These are phyloP conservation scores for Oryzaephilus surinamensis DNA, from an alignment of 1,140 invertebrate species.

Conservation along the genomic window DNA sequence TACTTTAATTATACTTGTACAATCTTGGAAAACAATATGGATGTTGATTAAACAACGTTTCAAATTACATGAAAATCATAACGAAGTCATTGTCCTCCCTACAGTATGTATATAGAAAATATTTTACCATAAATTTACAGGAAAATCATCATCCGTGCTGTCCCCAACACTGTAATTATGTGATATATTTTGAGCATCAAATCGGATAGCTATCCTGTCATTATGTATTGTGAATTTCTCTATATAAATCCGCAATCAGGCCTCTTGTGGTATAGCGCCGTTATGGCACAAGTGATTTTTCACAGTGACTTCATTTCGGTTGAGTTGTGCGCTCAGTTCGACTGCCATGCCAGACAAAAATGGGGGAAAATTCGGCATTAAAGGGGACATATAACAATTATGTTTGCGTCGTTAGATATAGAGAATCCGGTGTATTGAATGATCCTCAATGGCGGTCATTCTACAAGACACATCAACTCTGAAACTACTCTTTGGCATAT, in stretches of 20 bases:
- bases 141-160: slow-evolving; percentile 10
- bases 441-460: slow-evolving; percentile 28
- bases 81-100: no score
- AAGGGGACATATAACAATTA: slow-evolving; percentile 30
- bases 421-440: slow-evolving; percentile 29
- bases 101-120: no score
- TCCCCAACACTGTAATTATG: slow-evolving; percentile 23
- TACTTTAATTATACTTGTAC: no score
- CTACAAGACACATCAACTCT: slow-evolving; percentile 16
- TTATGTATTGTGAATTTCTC: slow-evolving; percentile 26
- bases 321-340: slow-evolving; percentile 5
- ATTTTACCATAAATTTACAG: no score
- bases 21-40: slow-evolving; percentile 8
- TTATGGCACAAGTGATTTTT: slow-evolving; percentile 21
- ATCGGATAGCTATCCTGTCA: slow-evolving; percentile 28
- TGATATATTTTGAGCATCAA: slow-evolving; percentile 18
- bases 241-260: slow-evolving; percentile 29
- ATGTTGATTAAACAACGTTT: slow-evolving; percentile 7
- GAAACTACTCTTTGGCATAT: no score
- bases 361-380: slow-evolving; percentile 13
- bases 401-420: slow-evolving; percentile 31
- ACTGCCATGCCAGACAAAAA: slow-evolving; percentile 9
- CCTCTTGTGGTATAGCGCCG: slow-evolving; percentile 16
- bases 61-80: slow-evolving; percentile 7
- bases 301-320: slow-evolving; percentile 12